A percentile compares a stretch with the other conserved stretches of the same genome.
These are phyloP conservation scores for Amphilophus citrinellus DNA, from an alignment of 2,113 vertebrate species.

Conservation along the genomic window DNA sequence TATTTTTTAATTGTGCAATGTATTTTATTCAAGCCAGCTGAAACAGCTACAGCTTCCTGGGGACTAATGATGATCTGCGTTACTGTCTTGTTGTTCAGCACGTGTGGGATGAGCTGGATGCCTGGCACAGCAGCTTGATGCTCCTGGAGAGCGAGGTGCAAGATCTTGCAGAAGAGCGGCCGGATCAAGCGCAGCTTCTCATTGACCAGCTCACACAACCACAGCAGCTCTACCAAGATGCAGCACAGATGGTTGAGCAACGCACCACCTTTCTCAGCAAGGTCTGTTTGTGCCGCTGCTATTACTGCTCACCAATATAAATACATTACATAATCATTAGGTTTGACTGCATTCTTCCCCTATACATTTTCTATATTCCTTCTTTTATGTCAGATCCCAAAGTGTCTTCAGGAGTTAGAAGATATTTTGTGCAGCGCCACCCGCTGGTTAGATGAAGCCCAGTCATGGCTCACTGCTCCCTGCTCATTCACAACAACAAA, in stretches of 20 bases:
- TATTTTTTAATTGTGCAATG: not conserved
- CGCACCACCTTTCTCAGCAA: conserved; percentile 90
- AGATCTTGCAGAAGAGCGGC: conserved; percentile 88
- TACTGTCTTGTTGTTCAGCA: conserved; percentile 72
- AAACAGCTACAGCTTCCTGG: not conserved
- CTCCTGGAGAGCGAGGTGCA: conserved; percentile 92
- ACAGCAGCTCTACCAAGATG: conserved; percentile 88
- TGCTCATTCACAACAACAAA: conserved; percentile 81
- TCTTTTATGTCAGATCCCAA: conserved; percentile 82
- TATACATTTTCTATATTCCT: not conserved
- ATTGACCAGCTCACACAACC: conserved; percentile 90
- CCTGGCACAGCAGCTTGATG: conserved; percentile 89
- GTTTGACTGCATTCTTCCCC: not conserved
- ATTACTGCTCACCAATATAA: not conserved
- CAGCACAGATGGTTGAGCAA: conserved; percentile 86
- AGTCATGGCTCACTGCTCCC: conserved; percentile 80
- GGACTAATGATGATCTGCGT: not conserved
- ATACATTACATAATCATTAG: not conserved
- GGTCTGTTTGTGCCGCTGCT: conserved; percentile 72
- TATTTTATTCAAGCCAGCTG: not conserved
- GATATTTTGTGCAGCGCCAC: conserved; percentile 82
- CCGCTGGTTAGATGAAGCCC: conserved; percentile 87
- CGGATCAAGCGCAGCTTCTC: conserved; percentile 85
- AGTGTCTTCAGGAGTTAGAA: conserved; percentile 87
- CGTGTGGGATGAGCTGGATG: conserved; percentile 92